phyloP scores from a whole-genome alignment of 2,797 vertebrate genomes.

The Poecilia velifera region DNA sequence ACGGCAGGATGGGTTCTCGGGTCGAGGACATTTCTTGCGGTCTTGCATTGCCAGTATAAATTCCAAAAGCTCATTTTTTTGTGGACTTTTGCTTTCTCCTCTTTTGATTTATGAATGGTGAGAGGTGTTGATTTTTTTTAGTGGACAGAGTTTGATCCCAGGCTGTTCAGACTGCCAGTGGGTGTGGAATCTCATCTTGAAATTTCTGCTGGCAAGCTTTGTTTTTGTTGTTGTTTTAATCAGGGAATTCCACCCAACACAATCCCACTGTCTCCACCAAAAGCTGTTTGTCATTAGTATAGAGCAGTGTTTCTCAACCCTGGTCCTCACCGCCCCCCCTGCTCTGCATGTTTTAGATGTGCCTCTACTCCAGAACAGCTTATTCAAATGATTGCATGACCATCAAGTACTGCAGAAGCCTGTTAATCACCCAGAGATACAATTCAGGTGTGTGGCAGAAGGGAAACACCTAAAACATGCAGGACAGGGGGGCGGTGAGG shows the following conservation, averaged over 20 bases:
- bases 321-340: too few relatives aligned
- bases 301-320: background rate
- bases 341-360: too few relatives aligned
- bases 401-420: too few relatives aligned
- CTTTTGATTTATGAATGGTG: background rate
- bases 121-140: background rate
- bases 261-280: background rate
- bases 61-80: background rate
- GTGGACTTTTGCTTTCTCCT: background rate
- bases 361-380: too few relatives aligned
- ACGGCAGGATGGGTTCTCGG: background rate
- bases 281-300: too few relatives aligned
- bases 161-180: background rate
- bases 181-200: background rate
- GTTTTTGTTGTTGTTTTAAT: background rate
- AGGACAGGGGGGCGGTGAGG: too few relatives aligned
- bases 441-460: too few relatives aligned
- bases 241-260: background rate
- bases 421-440: too few relatives aligned
- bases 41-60: background rate
- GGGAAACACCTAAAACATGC: too few relatives aligned
- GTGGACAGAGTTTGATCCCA: background rate
- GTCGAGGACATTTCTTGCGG: background rate
- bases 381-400: too few relatives aligned
- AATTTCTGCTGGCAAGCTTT: background rate